These are phyloP conservation scores for Atrichornis clamosus DNA, from an alignment of 2,113 vertebrate species.

Conservation along the genomic window DNA sequence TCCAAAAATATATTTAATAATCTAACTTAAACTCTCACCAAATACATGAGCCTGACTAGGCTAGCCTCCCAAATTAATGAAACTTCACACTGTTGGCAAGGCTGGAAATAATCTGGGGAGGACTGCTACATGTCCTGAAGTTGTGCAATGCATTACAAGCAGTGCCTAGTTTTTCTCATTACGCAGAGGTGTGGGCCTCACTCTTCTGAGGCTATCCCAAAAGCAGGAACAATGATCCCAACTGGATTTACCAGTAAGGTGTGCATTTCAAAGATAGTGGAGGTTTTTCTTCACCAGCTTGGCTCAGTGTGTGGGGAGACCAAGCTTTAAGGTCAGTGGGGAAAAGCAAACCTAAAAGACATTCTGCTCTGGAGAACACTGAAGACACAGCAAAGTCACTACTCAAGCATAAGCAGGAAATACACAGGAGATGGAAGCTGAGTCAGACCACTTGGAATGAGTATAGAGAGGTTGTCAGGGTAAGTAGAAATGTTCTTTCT, in stretches of 20 bases:
- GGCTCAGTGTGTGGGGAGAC: neutral
- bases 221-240: neutral
- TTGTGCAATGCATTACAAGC: neutral
- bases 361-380: neutral
- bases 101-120: neutral
- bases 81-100: neutral
- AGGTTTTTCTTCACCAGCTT: neutral
- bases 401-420: neutral
- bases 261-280: neutral
- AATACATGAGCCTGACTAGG: neutral
- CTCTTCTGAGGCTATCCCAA: neutral
- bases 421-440: neutral
- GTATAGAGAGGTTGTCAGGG: neutral
- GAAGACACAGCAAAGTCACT: neutral
- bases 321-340: neutral
- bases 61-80: neutral
- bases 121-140: neutral
- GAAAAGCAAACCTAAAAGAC: neutral
- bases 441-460: neutral
- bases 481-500: neutral
- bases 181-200: neutral
- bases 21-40: neutral
- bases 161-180: neutral
- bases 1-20: slow-evolving; percentile 30
- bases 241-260: neutral